A percentile compares a stretch with the other conserved stretches of the same genome.
phyloP scores from a whole-genome alignment of 2,113 vertebrate genomes.

The Carassius carassius region DNA sequence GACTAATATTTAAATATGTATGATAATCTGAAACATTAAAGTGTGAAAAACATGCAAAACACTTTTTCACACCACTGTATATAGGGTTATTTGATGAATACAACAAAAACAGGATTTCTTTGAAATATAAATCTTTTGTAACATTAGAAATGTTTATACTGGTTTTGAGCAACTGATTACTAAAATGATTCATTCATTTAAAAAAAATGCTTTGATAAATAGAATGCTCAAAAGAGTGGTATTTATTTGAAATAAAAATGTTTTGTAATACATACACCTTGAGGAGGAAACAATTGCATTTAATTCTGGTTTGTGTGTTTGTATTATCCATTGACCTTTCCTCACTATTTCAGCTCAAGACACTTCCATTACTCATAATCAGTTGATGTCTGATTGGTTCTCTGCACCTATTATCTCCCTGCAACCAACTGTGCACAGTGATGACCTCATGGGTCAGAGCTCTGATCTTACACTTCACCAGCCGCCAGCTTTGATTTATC shows the following conservation, averaged over 20 bases:
- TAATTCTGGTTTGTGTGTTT: background rate
- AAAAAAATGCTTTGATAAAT: background rate
- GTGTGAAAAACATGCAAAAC: no score
- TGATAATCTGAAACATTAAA: no score
- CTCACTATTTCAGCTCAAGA: background rate
- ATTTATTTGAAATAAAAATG: background rate
- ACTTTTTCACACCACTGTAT: no score
- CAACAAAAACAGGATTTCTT: no score
- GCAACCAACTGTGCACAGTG: slow-evolving; percentile 2
- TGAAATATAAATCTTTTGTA: no score
- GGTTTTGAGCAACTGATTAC: no score
- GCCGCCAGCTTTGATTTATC: background rate
- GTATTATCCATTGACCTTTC: slow-evolving; percentile 37
- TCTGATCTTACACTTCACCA: slow-evolving; percentile 21
- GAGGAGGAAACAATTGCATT: background rate
- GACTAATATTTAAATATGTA: no score
- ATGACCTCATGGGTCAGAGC: slow-evolving; percentile 33
- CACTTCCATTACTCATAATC: slow-evolving; percentile 46
- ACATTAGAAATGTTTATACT: no score
- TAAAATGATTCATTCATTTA: no score
- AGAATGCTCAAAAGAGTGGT: background rate
- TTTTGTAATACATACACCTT: background rate
- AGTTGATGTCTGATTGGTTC: slow-evolving; percentile 20
- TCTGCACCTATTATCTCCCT: slow-evolving; percentile 16
- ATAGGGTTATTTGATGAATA: no score